A percentile compares a stretch with the other conserved stretches of the same genome.
Conservation (phyloP, 2,113 vertebrate species). For the western clawed frog (Xenopus tropicalis) region UCB_Xtro_10.0 CM004448.2:153726001-153726500, state of each 20-base stretch:
- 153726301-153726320: background rate
- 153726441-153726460: background rate
- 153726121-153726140: no score
- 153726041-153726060: background rate
- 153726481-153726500: background rate
- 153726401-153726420: conserved; percentile 21
- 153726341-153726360: conserved; percentile 47
- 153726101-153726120: no score
- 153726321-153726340: conserved; percentile 74
- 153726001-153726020: conserved; percentile 49
- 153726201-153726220: conserved; percentile 13
- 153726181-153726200: conserved; percentile 14
- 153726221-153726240: background rate
- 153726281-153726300: no score
- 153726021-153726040: no score
- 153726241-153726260: background rate
- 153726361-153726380: background rate
- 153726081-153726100: background rate
- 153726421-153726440: conserved; percentile 18
- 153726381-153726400: background rate
- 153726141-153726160: no score
- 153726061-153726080: background rate
- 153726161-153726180: background rate
- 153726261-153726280: background rate
- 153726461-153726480: conserved; percentile 48